A percentile compares a stretch with the other conserved stretches of the same genome.
phyloP scores from a whole-genome alignment of 1,140 invertebrate species.

The Hesperophylax magnus region DNA sequence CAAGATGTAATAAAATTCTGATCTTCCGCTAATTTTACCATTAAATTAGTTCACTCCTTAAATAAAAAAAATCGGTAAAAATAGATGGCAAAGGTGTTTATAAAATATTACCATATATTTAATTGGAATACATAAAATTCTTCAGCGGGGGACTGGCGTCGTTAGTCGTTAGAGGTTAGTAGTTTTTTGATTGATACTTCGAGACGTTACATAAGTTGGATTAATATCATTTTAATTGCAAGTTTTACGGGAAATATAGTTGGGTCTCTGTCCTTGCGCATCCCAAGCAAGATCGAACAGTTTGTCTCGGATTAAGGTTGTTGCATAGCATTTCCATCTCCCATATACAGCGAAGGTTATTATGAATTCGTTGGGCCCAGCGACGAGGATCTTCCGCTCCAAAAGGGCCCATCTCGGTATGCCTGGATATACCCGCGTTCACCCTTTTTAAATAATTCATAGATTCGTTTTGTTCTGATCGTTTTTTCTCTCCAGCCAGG shows the following conservation, averaged over 20 bases:
- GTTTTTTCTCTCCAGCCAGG: conserved; percentile 30
- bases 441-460: conserved; percentile 21
- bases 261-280: background rate
- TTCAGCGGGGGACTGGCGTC: no score
- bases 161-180: no score
- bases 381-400: background rate
- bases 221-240: conserved; percentile 4
- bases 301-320: no score
- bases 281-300: background rate
- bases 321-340: background rate
- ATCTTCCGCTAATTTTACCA: no score
- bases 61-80: no score
- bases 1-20: no score
- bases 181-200: no score
- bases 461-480: background rate
- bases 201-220: background rate
- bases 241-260: background rate
- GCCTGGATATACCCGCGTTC: background rate
- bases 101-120: no score
- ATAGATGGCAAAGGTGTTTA: no score
- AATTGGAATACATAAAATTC: no score
- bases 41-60: no score
- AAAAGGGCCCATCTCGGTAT: conserved; percentile 14
- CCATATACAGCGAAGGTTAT: background rate
- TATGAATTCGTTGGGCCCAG: background rate